phyloP scores from a whole-genome alignment of 37 sponge, comb jelly and placozoan genomes.

The Amphimedon queenslandica region DNA sequence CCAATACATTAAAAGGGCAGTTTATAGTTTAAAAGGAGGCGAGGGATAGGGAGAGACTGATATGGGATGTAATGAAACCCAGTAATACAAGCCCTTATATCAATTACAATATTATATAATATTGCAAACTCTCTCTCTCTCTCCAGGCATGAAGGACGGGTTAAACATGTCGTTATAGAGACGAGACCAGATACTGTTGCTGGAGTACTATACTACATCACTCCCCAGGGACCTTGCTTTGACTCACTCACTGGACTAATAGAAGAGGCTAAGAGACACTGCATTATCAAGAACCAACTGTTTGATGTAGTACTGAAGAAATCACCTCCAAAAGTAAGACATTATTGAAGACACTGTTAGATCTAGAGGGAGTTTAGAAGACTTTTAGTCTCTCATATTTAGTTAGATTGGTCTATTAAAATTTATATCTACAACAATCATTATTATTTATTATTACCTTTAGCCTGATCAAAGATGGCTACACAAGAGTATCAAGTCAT shows the following conservation, averaged over 20 bases:
- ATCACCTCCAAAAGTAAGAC: conserved; percentile 65
- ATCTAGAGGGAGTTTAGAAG: no score
- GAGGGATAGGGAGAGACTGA: no score
- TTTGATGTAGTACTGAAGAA: conserved; percentile 49
- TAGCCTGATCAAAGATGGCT: conserved; percentile 68
- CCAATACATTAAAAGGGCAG: not conserved
- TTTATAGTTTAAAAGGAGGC: no score
- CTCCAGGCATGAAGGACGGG: conserved; percentile 58
- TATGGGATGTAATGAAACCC: no score
- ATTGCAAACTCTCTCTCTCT: not conserved
- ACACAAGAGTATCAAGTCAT: conserved; percentile 41
- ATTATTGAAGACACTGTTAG: no score
- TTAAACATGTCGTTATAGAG: conserved; percentile 76
- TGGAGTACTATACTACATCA: conserved; percentile 69
- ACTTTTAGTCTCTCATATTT: no score
- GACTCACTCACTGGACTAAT: conserved; percentile 59
- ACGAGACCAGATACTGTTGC: conserved; percentile 56
- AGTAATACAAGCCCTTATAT: no score
- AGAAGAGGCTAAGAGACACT: conserved; percentile 47
- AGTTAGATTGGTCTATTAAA: no score
- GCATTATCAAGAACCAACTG: conserved; percentile 71
- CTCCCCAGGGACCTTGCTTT: conserved; percentile 69
- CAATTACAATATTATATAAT: not conserved
- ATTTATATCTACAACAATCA: not conserved
- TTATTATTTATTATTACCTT: not conserved